phyloP scores from a whole-genome alignment of 1,140 invertebrate species.

The Coptotermes formosanus region DNA sequence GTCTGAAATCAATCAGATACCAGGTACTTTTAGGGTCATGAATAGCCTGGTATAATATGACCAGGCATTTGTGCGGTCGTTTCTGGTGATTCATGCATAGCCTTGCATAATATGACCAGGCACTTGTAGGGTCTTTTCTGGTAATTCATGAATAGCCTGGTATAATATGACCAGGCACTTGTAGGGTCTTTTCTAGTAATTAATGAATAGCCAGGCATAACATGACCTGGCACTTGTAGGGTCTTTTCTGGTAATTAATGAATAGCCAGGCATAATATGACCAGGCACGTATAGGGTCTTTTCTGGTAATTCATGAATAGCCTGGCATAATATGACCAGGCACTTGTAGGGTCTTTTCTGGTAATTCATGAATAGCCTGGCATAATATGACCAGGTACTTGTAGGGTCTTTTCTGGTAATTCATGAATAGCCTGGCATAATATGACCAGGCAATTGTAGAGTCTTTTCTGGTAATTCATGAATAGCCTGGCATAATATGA shows the following conservation, averaged over 20 bases:
- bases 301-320: no score
- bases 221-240: no score
- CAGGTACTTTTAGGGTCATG: conserved; percentile 26
- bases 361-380: neutral
- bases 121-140: no score
- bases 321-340: no score
- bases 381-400: conserved; percentile 20
- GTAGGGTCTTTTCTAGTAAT: neutral
- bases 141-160: neutral
- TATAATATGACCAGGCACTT: conserved; percentile 12
- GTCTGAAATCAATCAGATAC: conserved; percentile 66
- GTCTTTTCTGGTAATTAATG: neutral
- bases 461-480: neutral
- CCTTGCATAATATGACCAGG: no score
- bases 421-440: no score
- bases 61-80: no score
- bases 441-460: no score
- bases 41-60: no score
- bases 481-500: neutral
- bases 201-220: no score
- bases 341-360: no score
- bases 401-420: neutral
- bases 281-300: conserved; percentile 7
- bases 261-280: neutral
- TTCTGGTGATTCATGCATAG: no score